A percentile compares a stretch with the other conserved stretches of the same genome.
phyloP scores from a whole-genome alignment of 2,888 invertebrate genomes.

The Mechanitis messenoides region DNA sequence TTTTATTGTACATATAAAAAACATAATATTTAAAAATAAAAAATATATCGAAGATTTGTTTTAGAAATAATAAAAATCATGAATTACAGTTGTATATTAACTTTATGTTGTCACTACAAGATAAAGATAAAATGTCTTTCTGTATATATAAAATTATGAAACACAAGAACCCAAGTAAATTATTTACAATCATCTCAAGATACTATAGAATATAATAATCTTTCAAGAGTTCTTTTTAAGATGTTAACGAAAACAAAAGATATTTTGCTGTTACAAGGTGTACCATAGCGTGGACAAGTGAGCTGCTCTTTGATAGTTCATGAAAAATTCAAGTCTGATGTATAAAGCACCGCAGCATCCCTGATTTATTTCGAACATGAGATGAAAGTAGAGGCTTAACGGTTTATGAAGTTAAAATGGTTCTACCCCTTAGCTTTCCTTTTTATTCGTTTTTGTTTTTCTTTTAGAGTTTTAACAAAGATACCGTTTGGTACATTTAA shows the following conservation, averaged over 20 bases:
- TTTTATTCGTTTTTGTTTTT: slow-evolving; percentile 29
- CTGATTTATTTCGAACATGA: slow-evolving; percentile 25
- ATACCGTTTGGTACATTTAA: no score
- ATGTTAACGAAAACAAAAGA: slow-evolving; percentile 15
- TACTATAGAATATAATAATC: not conserved
- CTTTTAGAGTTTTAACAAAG: no score
- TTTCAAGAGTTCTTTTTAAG: slow-evolving; percentile 10
- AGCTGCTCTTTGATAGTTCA: slow-evolving; percentile 57
- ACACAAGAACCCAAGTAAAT: not conserved
- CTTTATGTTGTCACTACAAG: no score
- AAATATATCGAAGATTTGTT: no score
- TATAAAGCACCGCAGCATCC: slow-evolving; percentile 27
- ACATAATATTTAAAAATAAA: no score
- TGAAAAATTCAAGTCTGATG: slow-evolving; percentile 61
- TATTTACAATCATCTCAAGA: slow-evolving; percentile 2
- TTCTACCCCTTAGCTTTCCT: slow-evolving; percentile 36
- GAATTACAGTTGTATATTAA: no score
- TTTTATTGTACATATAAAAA: no score
- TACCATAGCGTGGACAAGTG: not conserved
- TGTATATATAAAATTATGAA: no score
- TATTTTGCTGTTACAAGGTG: slow-evolving; percentile 7
- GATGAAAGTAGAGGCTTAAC: slow-evolving; percentile 15
- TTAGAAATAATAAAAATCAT: no score
- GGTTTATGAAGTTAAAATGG: slow-evolving; percentile 23
- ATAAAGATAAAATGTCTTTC: no score